phyloP scores from a whole-genome alignment of 2,888 invertebrate species.

The Chrysolina americana region DNA sequence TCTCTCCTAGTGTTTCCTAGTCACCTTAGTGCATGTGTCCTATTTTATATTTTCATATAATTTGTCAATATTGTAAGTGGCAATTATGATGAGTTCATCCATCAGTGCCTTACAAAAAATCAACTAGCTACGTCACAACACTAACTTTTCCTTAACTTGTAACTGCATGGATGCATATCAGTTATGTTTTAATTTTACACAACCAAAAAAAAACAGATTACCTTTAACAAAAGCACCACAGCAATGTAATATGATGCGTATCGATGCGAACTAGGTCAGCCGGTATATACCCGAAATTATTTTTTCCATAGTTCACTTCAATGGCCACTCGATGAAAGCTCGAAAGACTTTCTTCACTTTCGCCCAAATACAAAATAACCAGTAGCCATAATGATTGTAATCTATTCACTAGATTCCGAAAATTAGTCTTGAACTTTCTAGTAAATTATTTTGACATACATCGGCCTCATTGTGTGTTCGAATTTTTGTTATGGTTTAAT shows the following conservation, averaged over 20 bases:
- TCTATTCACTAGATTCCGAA: slow-evolving; percentile 13
- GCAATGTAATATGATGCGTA: slow-evolving; percentile 20
- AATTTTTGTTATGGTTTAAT: not conserved
- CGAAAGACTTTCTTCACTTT: slow-evolving; percentile 42
- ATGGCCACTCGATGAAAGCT: slow-evolving; percentile 30
- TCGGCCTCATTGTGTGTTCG: not conserved
- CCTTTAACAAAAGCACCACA: not conserved
- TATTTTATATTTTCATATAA: too few relatives aligned
- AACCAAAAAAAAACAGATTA: not conserved
- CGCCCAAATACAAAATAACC: slow-evolving; percentile 33
- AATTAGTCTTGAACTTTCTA: slow-evolving; percentile 8
- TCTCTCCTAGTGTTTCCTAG: too few relatives aligned
- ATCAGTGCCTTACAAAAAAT: too few relatives aligned
- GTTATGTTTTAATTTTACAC: not conserved
- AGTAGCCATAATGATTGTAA: slow-evolving; percentile 2
- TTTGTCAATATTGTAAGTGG: too few relatives aligned
- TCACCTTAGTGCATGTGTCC: too few relatives aligned
- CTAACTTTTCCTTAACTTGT: too few relatives aligned
- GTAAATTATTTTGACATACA: slow-evolving; percentile 6
- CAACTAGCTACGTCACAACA: too few relatives aligned
- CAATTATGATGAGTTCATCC: too few relatives aligned
- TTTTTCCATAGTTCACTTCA: slow-evolving; percentile 28
- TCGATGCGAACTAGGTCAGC: slow-evolving; percentile 34
- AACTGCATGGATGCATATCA: too few relatives aligned
- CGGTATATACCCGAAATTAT: slow-evolving; percentile 19